Percentiles rank a stretch among this genome's conserved stretches.
Conservation (phyloP, 53 echinoderm and acorn worm genomes). For the Luidia sarsii region DNA sequence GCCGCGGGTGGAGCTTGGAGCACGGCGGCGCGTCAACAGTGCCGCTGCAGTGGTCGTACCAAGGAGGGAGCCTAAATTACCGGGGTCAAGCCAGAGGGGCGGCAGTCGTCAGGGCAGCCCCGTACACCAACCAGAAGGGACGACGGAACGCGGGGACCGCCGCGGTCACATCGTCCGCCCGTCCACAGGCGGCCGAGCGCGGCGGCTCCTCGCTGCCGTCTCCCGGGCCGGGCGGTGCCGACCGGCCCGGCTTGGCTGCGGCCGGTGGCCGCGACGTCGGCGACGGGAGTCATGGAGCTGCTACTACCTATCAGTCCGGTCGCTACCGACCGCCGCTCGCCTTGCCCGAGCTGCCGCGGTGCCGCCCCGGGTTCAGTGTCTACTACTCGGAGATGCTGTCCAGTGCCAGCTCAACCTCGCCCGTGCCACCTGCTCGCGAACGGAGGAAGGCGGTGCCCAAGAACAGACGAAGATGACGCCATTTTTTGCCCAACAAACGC, state of each 20-base stretch:
- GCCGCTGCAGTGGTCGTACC: too few species aligned
- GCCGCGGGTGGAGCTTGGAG: too few species aligned
- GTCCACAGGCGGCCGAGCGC: too few species aligned
- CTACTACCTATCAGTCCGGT: not conserved
- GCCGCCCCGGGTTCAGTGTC: conserved; percentile 18
- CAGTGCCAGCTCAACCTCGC: conserved; percentile 6
- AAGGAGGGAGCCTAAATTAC: too few species aligned
- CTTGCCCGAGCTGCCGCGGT: conserved; percentile 21
- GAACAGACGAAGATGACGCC: not conserved
- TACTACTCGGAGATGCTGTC: conserved; percentile 53
- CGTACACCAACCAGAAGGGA: too few species aligned
- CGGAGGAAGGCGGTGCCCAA: not conserved
- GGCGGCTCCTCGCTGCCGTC: not conserved
- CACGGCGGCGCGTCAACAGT: too few species aligned
- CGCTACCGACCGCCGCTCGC: conserved; percentile 11
- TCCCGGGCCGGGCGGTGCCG: too few species aligned
- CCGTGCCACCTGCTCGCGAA: conserved; percentile 1
- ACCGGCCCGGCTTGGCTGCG: not conserved
- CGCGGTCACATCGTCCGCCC: not conserved
- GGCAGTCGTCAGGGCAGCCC: too few species aligned
- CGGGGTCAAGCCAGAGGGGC: too few species aligned
- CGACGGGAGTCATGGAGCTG: not conserved
- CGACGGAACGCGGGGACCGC: not conserved
- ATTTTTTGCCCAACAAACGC: too few species aligned
- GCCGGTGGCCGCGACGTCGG: not conserved